Conservation (phyloP, 2,888 invertebrate genomes). For the Lepidocyrtinus sp. region DNA sequence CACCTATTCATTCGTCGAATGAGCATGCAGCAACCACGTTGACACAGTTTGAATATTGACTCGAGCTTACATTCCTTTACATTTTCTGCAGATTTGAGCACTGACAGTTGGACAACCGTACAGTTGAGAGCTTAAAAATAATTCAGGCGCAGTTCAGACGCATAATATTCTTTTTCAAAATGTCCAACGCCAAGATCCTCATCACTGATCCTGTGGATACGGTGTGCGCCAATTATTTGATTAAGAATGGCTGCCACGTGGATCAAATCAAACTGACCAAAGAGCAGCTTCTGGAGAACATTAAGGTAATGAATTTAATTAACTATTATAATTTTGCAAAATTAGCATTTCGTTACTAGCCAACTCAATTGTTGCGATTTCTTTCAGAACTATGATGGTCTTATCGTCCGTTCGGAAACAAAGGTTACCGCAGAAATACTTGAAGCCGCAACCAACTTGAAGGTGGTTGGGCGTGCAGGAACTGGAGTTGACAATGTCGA, state of each 20-base stretch:
- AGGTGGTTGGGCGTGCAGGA: slow-evolving; percentile 96
- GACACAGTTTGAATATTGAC: background rate
- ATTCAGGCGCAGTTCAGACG: no score
- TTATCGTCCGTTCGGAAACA: slow-evolving; percentile 95
- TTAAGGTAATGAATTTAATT: slow-evolving; percentile 85
- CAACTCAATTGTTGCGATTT: no score
- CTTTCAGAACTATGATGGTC: slow-evolving; percentile 88
- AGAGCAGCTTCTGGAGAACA: slow-evolving; percentile 85
- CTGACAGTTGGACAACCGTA: no score
- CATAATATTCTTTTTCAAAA: slow-evolving; percentile 49
- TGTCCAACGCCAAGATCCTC: slow-evolving; percentile 75
- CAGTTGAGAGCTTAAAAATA: no score
- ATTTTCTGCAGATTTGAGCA: no score
- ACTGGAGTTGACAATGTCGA: slow-evolving; percentile 99
- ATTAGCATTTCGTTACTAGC: slow-evolving; percentile 18
- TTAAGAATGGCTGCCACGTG: slow-evolving; percentile 84
- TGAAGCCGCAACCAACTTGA: slow-evolving; percentile 80
- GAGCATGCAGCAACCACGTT: slow-evolving; percentile 28
- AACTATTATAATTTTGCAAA: slow-evolving; percentile 19
- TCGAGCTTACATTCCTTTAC: background rate
- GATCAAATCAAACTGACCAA: slow-evolving; percentile 84
- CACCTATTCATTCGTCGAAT: slow-evolving; percentile 35
- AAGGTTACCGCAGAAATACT: slow-evolving; percentile 93
- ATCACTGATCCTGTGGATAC: slow-evolving; percentile 94
- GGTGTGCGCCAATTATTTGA: slow-evolving; percentile 86